phyloP scores from a whole-genome alignment of 1,140 invertebrate species.

The Cyphomyrmex costatus region DNA sequence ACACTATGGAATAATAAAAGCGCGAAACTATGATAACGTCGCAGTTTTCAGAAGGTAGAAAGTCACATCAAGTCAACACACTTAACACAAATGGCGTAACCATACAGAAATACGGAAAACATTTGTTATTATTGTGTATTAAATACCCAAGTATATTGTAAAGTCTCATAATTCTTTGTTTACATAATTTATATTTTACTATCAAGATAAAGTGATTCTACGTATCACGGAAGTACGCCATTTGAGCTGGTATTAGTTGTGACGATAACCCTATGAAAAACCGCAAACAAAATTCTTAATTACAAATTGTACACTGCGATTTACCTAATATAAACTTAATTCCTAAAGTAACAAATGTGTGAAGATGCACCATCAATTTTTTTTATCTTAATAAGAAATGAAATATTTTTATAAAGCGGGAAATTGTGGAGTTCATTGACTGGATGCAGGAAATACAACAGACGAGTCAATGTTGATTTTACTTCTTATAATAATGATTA shows the following conservation, averaged over 20 bases:
- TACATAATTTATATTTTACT: neutral
- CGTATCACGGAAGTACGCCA: conserved; percentile 6
- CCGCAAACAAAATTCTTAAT: conserved; percentile 59
- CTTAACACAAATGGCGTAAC: conserved; percentile 9
- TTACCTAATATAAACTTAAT: conserved; percentile 58
- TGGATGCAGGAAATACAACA: conserved; percentile 64
- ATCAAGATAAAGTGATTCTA: conserved; percentile 4
- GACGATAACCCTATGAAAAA: conserved; percentile 53
- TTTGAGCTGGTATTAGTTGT: conserved; percentile 32
- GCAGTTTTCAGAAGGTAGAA: conserved; percentile 43
- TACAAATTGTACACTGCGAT: conserved; percentile 66
- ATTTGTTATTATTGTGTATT: conserved; percentile 4
- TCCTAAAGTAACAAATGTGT: conserved; percentile 59
- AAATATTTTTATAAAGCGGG: conserved; percentile 63
- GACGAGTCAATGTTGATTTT: conserved; percentile 64
- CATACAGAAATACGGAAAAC: neutral
- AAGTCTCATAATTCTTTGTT: neutral
- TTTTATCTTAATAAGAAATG: conserved; percentile 66
- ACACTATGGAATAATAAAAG: conserved; percentile 46
- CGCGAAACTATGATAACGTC: conserved; percentile 43
- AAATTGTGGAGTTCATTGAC: conserved; percentile 68
- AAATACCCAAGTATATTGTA: neutral
- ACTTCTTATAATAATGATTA: conserved; percentile 66
- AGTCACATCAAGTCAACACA: conserved; percentile 19
- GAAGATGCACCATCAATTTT: conserved; percentile 56